A percentile compares a stretch with the other conserved stretches of the same genome.
Evolutionary conservation across 23 tunicate genomes (phyloP).

Genomic region (Pegea sp.): DNA sequence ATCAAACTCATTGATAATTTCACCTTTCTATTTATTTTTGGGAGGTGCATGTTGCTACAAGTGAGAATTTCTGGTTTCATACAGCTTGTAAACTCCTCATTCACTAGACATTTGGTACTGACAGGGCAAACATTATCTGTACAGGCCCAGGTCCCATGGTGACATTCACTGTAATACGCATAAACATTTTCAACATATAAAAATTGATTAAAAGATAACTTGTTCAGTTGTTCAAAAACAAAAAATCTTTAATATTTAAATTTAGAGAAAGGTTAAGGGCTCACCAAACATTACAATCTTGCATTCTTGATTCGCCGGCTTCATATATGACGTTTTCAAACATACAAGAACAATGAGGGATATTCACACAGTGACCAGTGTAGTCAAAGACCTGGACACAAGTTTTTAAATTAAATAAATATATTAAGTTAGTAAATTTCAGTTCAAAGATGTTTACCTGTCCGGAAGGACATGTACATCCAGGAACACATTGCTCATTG

Average conservation of each 20-base stretch:
- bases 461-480: constrained; percentile 87
- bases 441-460: constrained; percentile 43
- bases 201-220: neutral
- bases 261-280: neutral
- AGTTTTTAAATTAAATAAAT: no score
- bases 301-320: constrained; percentile 93
- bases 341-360: constrained; percentile 62
- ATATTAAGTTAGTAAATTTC: no score
- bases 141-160: constrained; percentile 88
- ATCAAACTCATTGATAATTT: neutral
- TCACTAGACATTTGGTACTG: constrained; percentile 33
- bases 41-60: constrained; percentile 79
- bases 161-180: constrained; percentile 47
- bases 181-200: neutral
- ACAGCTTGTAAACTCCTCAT: constrained; percentile 87
- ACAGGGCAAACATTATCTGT: constrained; percentile 79
- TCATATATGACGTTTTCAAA: constrained; percentile 56
- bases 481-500: constrained; percentile 89
- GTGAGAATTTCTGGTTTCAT: constrained; percentile 78
- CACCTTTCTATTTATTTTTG: constrained; percentile 69
- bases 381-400: constrained; percentile 86
- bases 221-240: neutral
- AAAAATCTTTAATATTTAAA: neutral
- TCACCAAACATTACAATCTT: constrained; percentile 92
- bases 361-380: constrained; percentile 58